phyloP scores from a whole-genome alignment of 2,113 vertebrate genomes.

The Muntiacus reevesi region DNA sequence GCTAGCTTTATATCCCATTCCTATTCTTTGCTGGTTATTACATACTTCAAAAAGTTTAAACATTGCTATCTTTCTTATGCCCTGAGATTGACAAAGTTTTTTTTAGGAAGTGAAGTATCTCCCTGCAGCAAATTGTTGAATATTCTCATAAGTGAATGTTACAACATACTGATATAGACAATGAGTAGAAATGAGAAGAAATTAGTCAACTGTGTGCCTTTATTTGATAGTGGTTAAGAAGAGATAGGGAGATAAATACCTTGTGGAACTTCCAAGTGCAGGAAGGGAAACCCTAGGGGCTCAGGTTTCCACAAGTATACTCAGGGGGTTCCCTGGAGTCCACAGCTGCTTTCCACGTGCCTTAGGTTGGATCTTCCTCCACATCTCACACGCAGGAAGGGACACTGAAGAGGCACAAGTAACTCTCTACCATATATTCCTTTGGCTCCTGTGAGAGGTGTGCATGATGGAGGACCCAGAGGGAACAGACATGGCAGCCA shows the following conservation, averaged over 20 bases:
- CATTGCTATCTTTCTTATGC: not conserved
- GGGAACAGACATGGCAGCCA: not conserved
- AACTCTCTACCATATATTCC: not conserved
- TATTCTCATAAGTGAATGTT: not conserved
- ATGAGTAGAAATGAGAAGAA: not conserved
- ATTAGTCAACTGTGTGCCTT: not conserved
- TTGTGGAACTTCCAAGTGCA: not conserved
- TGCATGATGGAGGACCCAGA: not conserved
- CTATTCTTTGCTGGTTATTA: not conserved
- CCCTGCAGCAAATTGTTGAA: not conserved
- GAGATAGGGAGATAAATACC: not conserved
- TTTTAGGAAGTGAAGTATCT: not conserved
- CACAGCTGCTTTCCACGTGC: not conserved
- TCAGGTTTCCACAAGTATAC: not conserved
- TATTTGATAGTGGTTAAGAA: not conserved
- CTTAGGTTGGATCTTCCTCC: not conserved
- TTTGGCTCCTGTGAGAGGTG: not conserved
- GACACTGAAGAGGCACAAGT: not conserved
- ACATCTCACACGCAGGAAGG: not conserved
- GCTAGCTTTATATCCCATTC: not conserved
- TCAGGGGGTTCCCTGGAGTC: not conserved
- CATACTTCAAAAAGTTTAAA: not conserved
- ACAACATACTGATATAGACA: not conserved
- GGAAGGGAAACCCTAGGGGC: fast-evolving
- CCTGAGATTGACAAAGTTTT: not conserved